Conservation (phyloP, 2,113 vertebrate species). For the Apistogramma diplotaenia region DNA sequence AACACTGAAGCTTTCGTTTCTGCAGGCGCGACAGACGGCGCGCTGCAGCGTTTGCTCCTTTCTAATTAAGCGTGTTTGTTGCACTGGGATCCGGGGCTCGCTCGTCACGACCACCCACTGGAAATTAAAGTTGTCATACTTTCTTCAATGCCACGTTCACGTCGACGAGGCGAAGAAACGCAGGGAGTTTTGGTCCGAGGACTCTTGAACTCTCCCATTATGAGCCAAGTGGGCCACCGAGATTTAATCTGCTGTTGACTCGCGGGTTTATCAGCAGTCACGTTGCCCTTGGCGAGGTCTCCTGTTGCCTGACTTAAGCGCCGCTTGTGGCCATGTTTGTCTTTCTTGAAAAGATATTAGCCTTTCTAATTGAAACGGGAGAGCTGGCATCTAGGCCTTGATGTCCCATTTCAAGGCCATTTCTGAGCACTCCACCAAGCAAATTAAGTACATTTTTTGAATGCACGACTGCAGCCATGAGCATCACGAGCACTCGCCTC, state of each 20-base stretch:
- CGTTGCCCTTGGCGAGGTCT: constrained; percentile 64
- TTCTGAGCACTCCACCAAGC: constrained; percentile 1
- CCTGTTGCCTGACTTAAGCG: constrained; percentile 51
- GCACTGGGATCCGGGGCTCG: constrained; percentile 28
- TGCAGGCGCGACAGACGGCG: constrained; percentile 26
- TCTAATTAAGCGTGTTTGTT: constrained; percentile 62
- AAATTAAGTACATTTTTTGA: constrained; percentile 48
- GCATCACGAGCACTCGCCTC: constrained; percentile 23
- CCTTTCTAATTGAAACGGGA: constrained; percentile 54
- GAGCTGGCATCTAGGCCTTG: constrained; percentile 27
- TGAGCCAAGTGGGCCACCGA: constrained; percentile 54
- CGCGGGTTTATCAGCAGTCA: constrained; percentile 64
- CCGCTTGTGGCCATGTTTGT: constrained; percentile 58
- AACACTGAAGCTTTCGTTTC: constrained; percentile 1
- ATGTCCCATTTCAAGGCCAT: constrained; percentile 45
- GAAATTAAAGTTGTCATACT: constrained; percentile 60
- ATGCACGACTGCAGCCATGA: constrained; percentile 7
- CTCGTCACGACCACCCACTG: constrained; percentile 52
- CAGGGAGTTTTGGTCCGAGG: constrained; percentile 38
- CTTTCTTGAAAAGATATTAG: constrained; percentile 56
- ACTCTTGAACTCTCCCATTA: constrained; percentile 63
- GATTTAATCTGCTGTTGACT: constrained; percentile 69
- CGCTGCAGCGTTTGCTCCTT: constrained; percentile 24
- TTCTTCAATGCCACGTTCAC: constrained; percentile 40
- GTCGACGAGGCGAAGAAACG: constrained; percentile 45